phyloP scores from a whole-genome alignment of 1,140 invertebrate genomes.

The Acromyrmex echinatior region DNA sequence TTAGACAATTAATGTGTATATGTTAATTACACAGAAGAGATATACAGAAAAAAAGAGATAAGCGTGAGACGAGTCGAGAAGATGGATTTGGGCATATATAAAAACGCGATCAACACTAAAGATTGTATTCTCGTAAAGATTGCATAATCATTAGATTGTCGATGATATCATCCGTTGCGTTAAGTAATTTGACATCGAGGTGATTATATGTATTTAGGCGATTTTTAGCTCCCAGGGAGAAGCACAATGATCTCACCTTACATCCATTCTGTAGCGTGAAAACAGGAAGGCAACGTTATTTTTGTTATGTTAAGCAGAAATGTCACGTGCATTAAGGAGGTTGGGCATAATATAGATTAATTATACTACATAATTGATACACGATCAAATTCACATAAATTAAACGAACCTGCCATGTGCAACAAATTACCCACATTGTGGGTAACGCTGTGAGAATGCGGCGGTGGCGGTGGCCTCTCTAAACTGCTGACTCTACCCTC shows the following conservation, averaged over 20 bases:
- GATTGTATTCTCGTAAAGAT: not conserved
- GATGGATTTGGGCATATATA: not conserved
- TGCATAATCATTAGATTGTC: not conserved
- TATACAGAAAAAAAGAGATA: conserved; percentile 24
- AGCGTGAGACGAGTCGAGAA: conserved; percentile 14
- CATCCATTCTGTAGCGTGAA: conserved; percentile 83
- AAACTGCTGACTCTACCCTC: conserved; percentile 88
- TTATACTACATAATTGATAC: conserved; percentile 47
- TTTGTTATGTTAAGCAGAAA: conserved; percentile 63
- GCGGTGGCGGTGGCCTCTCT: conserved; percentile 90
- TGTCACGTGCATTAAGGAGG: conserved; percentile 65
- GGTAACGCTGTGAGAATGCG: conserved; percentile 88
- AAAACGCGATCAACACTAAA: not conserved
- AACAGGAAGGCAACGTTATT: conserved; percentile 74
- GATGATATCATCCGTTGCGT: not conserved
- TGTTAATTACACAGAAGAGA: not conserved
- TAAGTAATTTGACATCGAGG: not conserved
- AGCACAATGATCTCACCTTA: conserved; percentile 80
- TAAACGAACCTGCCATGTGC: conserved; percentile 92
- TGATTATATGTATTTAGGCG: not conserved
- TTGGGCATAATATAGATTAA: conserved; percentile 38
- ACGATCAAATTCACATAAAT: conserved; percentile 58
- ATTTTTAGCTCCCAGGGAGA: conserved; percentile 44
- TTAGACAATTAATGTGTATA: conserved; percentile 5
- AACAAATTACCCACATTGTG: conserved; percentile 93